Conservation (phyloP, 1,140 invertebrate genomes). For the Druon quercuslanigerum region DNA sequence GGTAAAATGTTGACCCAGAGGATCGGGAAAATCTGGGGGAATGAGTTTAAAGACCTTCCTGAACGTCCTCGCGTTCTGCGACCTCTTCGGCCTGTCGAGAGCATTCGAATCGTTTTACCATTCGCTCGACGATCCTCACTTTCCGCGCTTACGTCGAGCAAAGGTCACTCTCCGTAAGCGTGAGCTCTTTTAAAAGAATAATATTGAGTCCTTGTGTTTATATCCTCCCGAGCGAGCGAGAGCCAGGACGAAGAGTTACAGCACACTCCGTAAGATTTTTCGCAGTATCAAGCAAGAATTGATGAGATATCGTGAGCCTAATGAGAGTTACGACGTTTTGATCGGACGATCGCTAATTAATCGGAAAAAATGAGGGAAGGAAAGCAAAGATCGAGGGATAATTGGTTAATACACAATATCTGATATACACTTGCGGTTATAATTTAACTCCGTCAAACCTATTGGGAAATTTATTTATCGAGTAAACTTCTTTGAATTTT, state of each 20-base stretch:
- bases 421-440: conserved; percentile 14
- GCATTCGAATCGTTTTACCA: conserved; percentile 4
- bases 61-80: neutral
- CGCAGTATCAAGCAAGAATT: conserved; percentile 16
- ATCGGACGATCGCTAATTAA: conserved; percentile 29
- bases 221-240: conserved; percentile 4
- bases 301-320: conserved; percentile 22
- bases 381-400: conserved; percentile 22
- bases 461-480: conserved; percentile 24
- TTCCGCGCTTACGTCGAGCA: conserved; percentile 21
- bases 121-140: conserved; percentile 9
- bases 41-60: neutral
- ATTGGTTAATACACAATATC: conserved; percentile 21
- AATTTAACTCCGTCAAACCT: conserved; percentile 12
- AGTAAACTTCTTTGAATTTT: neutral
- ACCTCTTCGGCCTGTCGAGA: neutral
- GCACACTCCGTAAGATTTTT: neutral
- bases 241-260: conserved; percentile 15
- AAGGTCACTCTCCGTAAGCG: conserved; percentile 18
- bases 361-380: conserved; percentile 11
- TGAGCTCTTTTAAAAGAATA: conserved; percentile 6
- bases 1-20: neutral
- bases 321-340: conserved; percentile 27
- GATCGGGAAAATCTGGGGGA: neutral
- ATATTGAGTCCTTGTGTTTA: conserved; percentile 23